These are phyloP conservation scores for Crotophaga sulcirostris DNA, from an alignment of 2,113 vertebrate genomes.

Conservation along the genomic window DNA sequence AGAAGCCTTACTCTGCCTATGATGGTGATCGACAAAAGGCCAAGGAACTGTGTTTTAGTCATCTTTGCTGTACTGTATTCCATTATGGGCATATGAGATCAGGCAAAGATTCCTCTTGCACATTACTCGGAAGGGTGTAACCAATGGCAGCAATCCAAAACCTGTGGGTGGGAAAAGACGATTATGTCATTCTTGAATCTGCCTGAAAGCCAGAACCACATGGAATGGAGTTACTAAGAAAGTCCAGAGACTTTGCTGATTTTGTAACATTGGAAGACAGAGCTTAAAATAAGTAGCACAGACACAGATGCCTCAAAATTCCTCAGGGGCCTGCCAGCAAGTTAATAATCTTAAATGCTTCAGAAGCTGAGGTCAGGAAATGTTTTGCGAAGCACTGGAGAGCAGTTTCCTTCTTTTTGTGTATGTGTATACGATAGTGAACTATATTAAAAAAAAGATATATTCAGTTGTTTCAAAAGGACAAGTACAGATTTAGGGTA, in stretches of 20 bases:
- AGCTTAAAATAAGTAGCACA: constrained; percentile 38
- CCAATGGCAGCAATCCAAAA: not conserved
- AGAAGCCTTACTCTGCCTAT: not conserved
- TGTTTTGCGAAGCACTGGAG: not conserved
- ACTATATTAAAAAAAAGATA: not conserved
- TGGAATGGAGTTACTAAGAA: constrained; percentile 33
- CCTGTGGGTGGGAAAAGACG: not conserved
- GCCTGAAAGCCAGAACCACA: constrained; percentile 34
- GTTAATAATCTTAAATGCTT: constrained; percentile 15
- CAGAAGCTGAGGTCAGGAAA: constrained; percentile 36
- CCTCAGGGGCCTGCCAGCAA: not conserved
- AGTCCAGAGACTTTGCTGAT: not conserved
- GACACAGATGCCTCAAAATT: not conserved
- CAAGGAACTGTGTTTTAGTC: not conserved
- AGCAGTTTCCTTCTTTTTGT: not conserved
- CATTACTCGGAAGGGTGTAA: constrained; percentile 11
- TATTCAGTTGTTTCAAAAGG: not conserved
- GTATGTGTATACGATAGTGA: not conserved
- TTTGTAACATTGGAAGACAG: constrained; percentile 23
- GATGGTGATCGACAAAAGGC: not conserved
- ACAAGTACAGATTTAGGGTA: not conserved
- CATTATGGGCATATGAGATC: constrained; percentile 31
- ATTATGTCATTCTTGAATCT: constrained; percentile 39
- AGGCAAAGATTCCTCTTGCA: not conserved
- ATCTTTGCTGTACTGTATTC: constrained; percentile 24